These are phyloP conservation scores for Drosophila borealis DNA, from an alignment of 2,888 invertebrate genomes.

Conservation along the genomic window DNA sequence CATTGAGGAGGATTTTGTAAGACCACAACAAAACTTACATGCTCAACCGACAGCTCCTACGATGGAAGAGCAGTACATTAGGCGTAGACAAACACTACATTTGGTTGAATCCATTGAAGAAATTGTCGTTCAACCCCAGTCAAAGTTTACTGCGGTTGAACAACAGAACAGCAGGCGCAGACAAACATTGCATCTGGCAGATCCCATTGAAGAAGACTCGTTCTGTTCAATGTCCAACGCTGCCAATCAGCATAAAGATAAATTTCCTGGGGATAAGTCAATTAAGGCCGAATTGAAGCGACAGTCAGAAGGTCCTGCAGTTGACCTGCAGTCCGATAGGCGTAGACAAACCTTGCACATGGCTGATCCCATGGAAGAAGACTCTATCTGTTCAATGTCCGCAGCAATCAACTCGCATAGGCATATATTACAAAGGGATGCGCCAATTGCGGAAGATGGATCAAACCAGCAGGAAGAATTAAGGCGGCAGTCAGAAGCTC, in stretches of 20 bases:
- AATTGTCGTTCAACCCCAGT: not conserved
- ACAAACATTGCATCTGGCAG: conserved; percentile 18
- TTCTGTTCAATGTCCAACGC: not conserved
- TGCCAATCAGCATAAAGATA: not conserved
- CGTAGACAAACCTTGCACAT: conserved; percentile 14
- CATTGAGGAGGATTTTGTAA: conserved; percentile 6
- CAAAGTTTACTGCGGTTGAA: not conserved
- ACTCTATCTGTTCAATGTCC: not conserved
- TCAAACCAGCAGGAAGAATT: not conserved
- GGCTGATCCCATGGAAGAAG: conserved; percentile 18
- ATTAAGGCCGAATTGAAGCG: not conserved
- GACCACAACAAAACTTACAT: not conserved
- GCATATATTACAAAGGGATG: conserved; percentile 7
- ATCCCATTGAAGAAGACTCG: conserved; percentile 33
- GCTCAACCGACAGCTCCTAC: not conserved
- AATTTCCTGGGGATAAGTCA: not conserved
- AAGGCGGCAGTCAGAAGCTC: not conserved
- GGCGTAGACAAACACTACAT: conserved; percentile 20
- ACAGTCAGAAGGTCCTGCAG: not conserved
- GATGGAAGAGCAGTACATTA: not conserved
- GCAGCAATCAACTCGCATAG: not conserved
- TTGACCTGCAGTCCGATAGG: not conserved
- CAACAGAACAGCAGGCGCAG: conserved; percentile 7
- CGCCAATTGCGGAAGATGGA: conserved; percentile 5
- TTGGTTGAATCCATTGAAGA: conserved; percentile 28